These are phyloP conservation scores for Thumatha senex DNA, from an alignment of 2,888 invertebrate genomes.

Conservation along the genomic window DNA sequence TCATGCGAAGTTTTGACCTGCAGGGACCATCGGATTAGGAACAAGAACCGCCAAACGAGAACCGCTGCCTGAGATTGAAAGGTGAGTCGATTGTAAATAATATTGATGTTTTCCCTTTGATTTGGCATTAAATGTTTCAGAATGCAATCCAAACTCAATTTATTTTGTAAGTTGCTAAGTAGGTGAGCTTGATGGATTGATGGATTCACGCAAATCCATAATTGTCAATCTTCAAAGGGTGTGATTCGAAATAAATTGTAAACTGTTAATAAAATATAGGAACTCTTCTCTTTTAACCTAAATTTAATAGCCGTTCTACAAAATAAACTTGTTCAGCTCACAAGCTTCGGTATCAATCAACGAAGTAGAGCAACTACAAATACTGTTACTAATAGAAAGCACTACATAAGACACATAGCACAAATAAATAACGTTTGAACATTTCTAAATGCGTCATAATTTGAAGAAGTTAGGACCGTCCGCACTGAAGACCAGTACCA, in stretches of 20 bases:
- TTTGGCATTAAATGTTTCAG: no score
- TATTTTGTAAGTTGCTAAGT: no score
- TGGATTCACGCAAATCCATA: neutral
- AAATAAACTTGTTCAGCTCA: neutral
- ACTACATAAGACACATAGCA: slow-evolving; percentile 3
- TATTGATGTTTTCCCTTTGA: no score
- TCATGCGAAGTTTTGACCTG: no score
- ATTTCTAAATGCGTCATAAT: slow-evolving; percentile 37
- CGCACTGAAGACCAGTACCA: slow-evolving; percentile 12
- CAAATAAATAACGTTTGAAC: slow-evolving; percentile 31
- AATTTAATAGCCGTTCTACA: neutral
- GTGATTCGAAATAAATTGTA: slow-evolving; percentile 1
- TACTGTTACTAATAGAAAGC: slow-evolving; percentile 2
- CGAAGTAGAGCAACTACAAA: slow-evolving; percentile 1
- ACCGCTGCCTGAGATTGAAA: no score
- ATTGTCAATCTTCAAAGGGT: slow-evolving; percentile 5
- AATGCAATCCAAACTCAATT: no score
- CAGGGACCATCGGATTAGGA: no score
- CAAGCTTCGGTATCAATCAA: neutral
- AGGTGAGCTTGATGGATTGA: neutral
- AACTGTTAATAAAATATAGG: neutral
- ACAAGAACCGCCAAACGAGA: no score
- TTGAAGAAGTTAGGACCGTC: slow-evolving; percentile 33
- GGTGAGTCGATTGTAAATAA: no score
- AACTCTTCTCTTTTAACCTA: neutral